These are phyloP conservation scores for Malacoraja senta DNA, from an alignment of 2,797 vertebrate species.

Conservation along the genomic window DNA sequence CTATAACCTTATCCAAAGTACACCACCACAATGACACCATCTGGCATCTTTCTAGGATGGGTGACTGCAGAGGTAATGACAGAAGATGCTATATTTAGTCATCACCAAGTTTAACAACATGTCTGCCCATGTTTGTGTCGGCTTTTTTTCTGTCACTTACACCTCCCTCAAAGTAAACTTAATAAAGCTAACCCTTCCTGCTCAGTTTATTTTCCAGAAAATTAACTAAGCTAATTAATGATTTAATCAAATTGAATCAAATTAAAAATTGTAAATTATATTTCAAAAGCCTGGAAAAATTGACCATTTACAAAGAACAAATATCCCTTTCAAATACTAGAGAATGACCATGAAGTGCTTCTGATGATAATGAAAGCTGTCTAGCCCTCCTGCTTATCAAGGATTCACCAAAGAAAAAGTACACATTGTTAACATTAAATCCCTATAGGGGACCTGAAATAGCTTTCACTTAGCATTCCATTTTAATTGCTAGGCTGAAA, in stretches of 20 bases:
- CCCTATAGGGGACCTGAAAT: slow-evolving; percentile 55
- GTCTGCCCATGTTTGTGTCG: slow-evolving; percentile 17
- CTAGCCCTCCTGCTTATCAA: slow-evolving; percentile 62
- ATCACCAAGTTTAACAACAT: slow-evolving; percentile 24
- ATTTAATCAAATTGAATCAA: slow-evolving; percentile 99
- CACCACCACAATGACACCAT: slow-evolving; percentile 25
- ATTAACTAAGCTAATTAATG: slow-evolving; percentile 99
- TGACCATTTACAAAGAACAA: slow-evolving; percentile 90
- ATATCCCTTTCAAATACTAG: slow-evolving; percentile 99
- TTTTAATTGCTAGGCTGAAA: slow-evolving; percentile 57
- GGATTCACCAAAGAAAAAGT: slow-evolving; percentile 48
- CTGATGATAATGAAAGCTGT: slow-evolving; percentile 72
- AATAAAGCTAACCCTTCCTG: slow-evolving; percentile 94
- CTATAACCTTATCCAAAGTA: not conserved
- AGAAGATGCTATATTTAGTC: slow-evolving; percentile 22
- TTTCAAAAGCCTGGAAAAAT: slow-evolving; percentile 93
- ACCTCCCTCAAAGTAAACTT: slow-evolving; percentile 74
- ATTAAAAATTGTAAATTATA: slow-evolving; percentile 99
- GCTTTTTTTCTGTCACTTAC: slow-evolving; percentile 65
- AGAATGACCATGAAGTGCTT: slow-evolving; percentile 73
- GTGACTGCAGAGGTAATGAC: slow-evolving; percentile 30
- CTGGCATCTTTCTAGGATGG: slow-evolving; percentile 32
- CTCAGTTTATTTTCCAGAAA: slow-evolving; percentile 99
- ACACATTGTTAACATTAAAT: slow-evolving; percentile 58
- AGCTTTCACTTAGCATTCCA: slow-evolving; percentile 53